These are phyloP conservation scores for Ornithoptera priamus DNA, from an alignment of 2,888 invertebrate species.

Conservation along the genomic window DNA sequence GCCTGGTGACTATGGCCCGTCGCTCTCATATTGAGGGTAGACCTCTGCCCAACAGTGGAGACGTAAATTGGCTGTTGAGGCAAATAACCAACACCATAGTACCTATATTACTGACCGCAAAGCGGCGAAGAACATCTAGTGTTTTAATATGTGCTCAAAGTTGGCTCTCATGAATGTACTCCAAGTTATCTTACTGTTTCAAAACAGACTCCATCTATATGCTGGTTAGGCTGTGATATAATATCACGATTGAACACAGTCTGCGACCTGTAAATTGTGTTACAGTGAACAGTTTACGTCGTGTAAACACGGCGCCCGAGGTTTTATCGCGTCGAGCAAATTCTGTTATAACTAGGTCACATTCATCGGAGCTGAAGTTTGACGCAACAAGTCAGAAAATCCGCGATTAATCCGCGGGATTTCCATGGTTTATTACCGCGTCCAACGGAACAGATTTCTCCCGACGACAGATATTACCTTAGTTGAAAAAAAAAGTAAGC, in stretches of 20 bases:
- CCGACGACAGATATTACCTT: conserved; percentile 28
- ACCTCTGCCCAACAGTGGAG: too few relatives aligned
- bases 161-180: too few relatives aligned
- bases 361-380: conserved; percentile 37
- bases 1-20: too few relatives aligned
- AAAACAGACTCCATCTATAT: too few relatives aligned
- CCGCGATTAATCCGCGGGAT: conserved; percentile 38
- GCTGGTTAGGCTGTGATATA: too few relatives aligned
- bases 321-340: conserved; percentile 33
- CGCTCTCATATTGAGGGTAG: too few relatives aligned
- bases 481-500: conserved; percentile 29
- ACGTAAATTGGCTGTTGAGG: too few relatives aligned
- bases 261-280: conserved; percentile 15
- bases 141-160: too few relatives aligned
- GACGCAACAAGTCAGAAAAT: conserved; percentile 34
- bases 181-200: too few relatives aligned
- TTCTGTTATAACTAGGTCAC: conserved; percentile 39
- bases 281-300: conserved; percentile 2
- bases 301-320: conserved; percentile 19
- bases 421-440: conserved; percentile 33
- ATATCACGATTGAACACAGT: neutral
- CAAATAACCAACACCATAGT: too few relatives aligned
- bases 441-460: conserved; percentile 30
- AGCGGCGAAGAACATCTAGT: too few relatives aligned
- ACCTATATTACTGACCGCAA: too few relatives aligned